Base-by-base conservation (phyloP, 2,888 invertebrate genomes). In the Spatulosminthurus flaviceps region DNA sequence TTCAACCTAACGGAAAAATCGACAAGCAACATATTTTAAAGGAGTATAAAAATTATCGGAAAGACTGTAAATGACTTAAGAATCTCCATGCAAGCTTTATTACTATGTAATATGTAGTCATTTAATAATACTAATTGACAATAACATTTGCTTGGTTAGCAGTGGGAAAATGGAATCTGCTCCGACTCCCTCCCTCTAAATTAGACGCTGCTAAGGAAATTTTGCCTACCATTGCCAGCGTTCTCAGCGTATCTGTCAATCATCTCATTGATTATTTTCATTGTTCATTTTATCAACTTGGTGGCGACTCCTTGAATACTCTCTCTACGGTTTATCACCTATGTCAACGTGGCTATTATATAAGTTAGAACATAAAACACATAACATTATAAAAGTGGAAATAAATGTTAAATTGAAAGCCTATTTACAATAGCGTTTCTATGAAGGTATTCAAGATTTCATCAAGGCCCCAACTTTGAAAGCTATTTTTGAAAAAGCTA, bases 301-400 rank as follows among this genome's bases (percentile, higher is more conserved):
- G 95, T 0, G 95, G 95, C 11, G 94, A 95, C 87, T 95, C 95
- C 0, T 89, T 95, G 28, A 95, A 95, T 87, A 94, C 95, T 0
- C 92, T 95, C 7, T 7, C 7, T 5, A 21, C 60, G 21, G 16
- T 60, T 21, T 16, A 21, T 21, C 19, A 21, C 4, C 16, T 60
- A 21, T 60, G 60, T 21, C 19, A 21, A 5, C 60, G 60, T 21
- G 60, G 60, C 19, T 60, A 60, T 13, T 21, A 19, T 5, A 60
- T 60, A 21, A 60, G 60, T 60, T 60, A 19, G 60, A n/a, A n/a
- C n/a, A n/a, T n/a, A n/a, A n/a, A n/a, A n/a, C n/a, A n/a, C n/a
- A n/a, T n/a, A n/a, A n/a, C n/a, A n/a, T n/a, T n/a, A n/a, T n/a
- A n/a, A n/a, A n/a, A n/a, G n/a, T n/a, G n/a, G n/a, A n/a, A 13